Evolutionary conservation across 2,797 vertebrate genomes (phyloP).

Genomic region (Enteromius anoplus): DNA sequence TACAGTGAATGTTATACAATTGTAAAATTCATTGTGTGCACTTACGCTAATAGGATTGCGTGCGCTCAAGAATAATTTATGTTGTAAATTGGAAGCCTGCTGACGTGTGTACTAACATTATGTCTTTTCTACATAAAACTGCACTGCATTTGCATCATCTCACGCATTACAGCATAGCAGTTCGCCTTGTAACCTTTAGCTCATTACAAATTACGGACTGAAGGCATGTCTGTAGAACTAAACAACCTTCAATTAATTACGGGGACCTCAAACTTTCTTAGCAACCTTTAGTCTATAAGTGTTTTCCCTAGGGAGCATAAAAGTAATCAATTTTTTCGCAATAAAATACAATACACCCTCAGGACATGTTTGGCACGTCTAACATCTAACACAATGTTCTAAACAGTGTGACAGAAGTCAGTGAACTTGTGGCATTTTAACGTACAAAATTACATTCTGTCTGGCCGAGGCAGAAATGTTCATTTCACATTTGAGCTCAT

Average conservation of each 20-base stretch:
- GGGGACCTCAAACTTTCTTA: conserved; percentile 7
- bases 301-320: conserved; percentile 13
- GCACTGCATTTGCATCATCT: background rate
- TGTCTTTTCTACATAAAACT: conserved; percentile 15
- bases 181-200: conserved; percentile 23
- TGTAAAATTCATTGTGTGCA: background rate
- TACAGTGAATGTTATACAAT: background rate
- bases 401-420: conserved; percentile 50
- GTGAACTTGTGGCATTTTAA: conserved; percentile 29
- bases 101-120: background rate
- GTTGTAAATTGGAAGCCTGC: background rate
- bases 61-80: conserved; percentile 3
- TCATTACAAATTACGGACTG: background rate
- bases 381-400: conserved; percentile 51
- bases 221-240: conserved; percentile 29
- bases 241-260: conserved; percentile 24
- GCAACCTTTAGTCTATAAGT: conserved; percentile 10
- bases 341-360: conserved; percentile 3
- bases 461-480: conserved; percentile 14
- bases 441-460: conserved; percentile 37
- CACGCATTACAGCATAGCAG: background rate
- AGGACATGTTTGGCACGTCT: conserved; percentile 9
- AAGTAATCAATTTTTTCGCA: background rate
- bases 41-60: background rate
- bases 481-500: conserved; percentile 6